phyloP scores from a whole-genome alignment of 2,113 vertebrate genomes.

The Lamprotornis superbus region DNA sequence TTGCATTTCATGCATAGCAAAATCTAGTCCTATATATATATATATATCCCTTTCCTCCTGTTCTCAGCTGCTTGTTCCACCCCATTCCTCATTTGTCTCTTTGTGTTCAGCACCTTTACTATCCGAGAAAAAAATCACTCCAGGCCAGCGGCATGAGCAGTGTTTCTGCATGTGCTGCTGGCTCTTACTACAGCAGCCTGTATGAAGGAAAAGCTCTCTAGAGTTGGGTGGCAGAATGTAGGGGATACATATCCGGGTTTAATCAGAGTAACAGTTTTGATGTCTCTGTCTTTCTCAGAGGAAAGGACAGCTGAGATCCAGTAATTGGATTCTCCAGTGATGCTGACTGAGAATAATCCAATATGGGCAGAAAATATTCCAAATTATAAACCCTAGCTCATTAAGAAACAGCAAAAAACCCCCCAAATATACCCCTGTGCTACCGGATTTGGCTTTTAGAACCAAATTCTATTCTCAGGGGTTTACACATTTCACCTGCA shows the following conservation, averaged over 20 bases:
- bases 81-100: neutral
- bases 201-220: neutral
- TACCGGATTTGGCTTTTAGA: neutral
- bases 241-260: neutral
- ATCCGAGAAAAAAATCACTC: neutral
- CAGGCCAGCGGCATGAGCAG: neutral
- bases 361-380: neutral
- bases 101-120: neutral
- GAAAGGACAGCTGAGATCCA: neutral
- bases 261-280: neutral
- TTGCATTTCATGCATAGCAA: constrained; percentile 62
- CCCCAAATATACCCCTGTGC: neutral
- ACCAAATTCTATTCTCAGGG: neutral
- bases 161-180: neutral
- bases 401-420: neutral
- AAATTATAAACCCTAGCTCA: neutral
- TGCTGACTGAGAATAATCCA: neutral
- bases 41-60: neutral
- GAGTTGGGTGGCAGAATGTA: neutral
- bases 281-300: neutral
- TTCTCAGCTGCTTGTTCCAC: constrained; percentile 19
- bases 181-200: neutral
- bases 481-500: neutral
- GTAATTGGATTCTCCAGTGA: neutral
- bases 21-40: constrained; percentile 26